Conservation (phyloP, 2,797 vertebrate genomes). For the Furcifer pardalis region DNA sequence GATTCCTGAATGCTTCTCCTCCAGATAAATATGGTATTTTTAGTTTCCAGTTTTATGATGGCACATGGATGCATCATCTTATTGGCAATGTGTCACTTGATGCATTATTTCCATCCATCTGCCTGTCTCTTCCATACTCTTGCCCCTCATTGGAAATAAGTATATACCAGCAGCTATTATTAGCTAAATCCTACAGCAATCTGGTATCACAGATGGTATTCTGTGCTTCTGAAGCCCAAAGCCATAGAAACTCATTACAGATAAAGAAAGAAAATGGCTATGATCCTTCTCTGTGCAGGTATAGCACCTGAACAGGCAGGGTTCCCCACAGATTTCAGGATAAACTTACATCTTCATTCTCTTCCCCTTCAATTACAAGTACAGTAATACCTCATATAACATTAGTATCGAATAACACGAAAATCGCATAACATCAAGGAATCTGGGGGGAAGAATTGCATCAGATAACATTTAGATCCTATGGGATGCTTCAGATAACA, state of each 20-base stretch:
- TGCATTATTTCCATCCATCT: conserved; percentile 73
- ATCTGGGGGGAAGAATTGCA: no score
- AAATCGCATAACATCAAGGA: no score
- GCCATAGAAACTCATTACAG: conserved; percentile 65
- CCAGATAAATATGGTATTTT: conserved; percentile 24
- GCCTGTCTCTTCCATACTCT: conserved; percentile 66
- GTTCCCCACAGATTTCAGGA: neutral
- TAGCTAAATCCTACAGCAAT: conserved; percentile 74
- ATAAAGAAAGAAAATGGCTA: conserved; percentile 56
- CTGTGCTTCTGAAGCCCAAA: conserved; percentile 69
- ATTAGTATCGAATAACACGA: no score
- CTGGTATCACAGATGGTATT: conserved; percentile 77
- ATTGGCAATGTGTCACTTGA: conserved; percentile 66
- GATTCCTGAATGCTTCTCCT: neutral
- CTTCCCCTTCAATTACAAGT: no score
- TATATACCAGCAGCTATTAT: conserved; percentile 77
- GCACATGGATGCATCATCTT: conserved; percentile 62
- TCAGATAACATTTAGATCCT: no score
- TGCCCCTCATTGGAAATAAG: conserved; percentile 69
- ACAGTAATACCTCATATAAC: no score
- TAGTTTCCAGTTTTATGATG: conserved; percentile 57
- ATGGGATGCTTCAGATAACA: no score
- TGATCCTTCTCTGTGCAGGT: conserved; percentile 47
- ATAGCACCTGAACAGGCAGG: neutral
- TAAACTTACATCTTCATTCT: neutral